phyloP scores from a whole-genome alignment of 2,797 vertebrate genomes.

The Ctenopoma kingsleyae region DNA sequence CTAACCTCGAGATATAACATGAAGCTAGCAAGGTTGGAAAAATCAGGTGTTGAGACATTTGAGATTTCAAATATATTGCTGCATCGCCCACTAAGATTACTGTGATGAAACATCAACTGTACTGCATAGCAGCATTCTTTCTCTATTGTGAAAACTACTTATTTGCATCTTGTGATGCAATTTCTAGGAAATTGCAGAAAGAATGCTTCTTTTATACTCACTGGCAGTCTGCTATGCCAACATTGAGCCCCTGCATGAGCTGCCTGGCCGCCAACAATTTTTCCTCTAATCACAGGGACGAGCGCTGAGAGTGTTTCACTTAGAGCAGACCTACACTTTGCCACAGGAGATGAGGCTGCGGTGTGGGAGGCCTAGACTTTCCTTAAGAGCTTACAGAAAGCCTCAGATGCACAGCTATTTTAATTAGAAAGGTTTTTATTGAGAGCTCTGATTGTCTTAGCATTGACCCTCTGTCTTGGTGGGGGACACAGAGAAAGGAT shows the following conservation, averaged over 20 bases:
- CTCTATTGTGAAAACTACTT: neutral
- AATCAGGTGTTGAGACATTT: too few species aligned
- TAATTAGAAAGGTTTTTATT: slow-evolving; percentile 76
- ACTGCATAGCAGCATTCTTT: neutral
- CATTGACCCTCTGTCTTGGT: slow-evolving; percentile 71
- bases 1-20: too few species aligned
- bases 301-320: slow-evolving; percentile 17
- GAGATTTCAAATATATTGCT: too few species aligned
- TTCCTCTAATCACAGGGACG: slow-evolving; percentile 13
- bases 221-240: slow-evolving; percentile 9
- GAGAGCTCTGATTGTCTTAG: slow-evolving; percentile 79
- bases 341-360: slow-evolving; percentile 29
- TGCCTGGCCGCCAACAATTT: slow-evolving; percentile 51
- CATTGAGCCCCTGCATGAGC: slow-evolving; percentile 35
- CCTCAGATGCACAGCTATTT: slow-evolving; percentile 71
- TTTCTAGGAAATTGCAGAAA: slow-evolving; percentile 17
- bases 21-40: too few species aligned
- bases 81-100: too few species aligned
- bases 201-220: slow-evolving; percentile 1
- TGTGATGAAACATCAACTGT: neutral
- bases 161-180: slow-evolving; percentile 30
- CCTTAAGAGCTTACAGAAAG: slow-evolving; percentile 49
- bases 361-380: slow-evolving; percentile 42
- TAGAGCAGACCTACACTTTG: slow-evolving; percentile 2
- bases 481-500: slow-evolving; percentile 48